phyloP scores from a whole-genome alignment of 2,888 invertebrate genomes.

The Augiades crinisus region DNA sequence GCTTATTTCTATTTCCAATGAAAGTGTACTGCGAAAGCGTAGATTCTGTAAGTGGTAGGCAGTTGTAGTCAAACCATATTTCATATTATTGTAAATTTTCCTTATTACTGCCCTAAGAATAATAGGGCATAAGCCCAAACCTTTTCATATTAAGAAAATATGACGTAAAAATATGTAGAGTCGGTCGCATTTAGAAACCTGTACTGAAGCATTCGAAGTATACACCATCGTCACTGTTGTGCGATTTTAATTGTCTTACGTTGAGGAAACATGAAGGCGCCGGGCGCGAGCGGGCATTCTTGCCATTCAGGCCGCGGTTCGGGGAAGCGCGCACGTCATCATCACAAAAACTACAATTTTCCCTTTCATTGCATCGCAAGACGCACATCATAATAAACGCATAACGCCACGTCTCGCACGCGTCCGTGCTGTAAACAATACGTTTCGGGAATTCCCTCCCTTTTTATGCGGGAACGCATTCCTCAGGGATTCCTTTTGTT shows the following conservation, averaged over 20 bases:
- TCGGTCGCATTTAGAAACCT: background rate
- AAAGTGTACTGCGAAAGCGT: too few species aligned
- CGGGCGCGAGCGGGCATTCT: conserved; percentile 38
- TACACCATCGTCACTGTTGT: background rate
- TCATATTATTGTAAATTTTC: too few species aligned
- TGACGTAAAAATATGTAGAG: background rate
- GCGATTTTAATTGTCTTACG: conserved; percentile 10
- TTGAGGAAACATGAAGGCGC: conserved; percentile 42
- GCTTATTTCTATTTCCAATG: too few species aligned
- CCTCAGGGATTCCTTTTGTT: conserved; percentile 80
- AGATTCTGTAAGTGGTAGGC: too few species aligned
- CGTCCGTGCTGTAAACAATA: conserved; percentile 69
- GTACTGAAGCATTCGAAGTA: background rate
- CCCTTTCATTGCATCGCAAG: conserved; percentile 72
- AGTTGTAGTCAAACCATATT: too few species aligned
- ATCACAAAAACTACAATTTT: conserved; percentile 75
- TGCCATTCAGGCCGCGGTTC: conserved; percentile 58
- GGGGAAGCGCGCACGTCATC: conserved; percentile 71
- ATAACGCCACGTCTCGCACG: conserved; percentile 55
- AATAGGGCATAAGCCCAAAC: too few species aligned
- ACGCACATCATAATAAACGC: conserved; percentile 63
- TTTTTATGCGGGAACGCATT: conserved; percentile 75
- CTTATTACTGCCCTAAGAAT: too few species aligned
- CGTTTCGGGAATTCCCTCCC: conserved; percentile 76
- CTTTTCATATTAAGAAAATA: background rate